Base-by-base conservation (phyloP, 2,797 vertebrate species). In the Characodon lateralis region DNA sequence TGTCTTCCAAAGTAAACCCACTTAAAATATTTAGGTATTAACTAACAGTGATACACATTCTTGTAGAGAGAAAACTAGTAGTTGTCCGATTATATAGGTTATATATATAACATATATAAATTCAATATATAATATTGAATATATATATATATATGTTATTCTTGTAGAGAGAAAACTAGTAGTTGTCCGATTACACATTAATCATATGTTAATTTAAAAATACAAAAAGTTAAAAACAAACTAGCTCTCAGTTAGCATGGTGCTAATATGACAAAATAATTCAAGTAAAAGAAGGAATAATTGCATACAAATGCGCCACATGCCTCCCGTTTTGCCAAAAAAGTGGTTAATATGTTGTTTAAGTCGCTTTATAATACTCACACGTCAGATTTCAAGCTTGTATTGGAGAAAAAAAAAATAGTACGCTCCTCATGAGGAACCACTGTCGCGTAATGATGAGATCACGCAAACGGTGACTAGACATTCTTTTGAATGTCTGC, bases 381-480 rank as follows among this genome's bases (percentile, higher is more conserved):
- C 88, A 26, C 28, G 65, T 8, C 55, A 50, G 68, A 81, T 50
- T 28, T 39, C 0, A 39, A 39, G 18, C 31, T 1, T 46, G 68
- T 48, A 6, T 31, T 41, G 24, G 3, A 72, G 35, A 28, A 28
- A 28, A 35, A 51, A 22, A 13, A 71, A 77, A 6, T 2, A 39
- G 0, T 1, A 16, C 8, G 0, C 5, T 13, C 9, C 13, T 73
- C n/a, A 41, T n/a, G 70, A 28, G 3, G 8, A 35, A 5, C 2
- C 22, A 8, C 6, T 43, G 93, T 80, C 91, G 87, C 91, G 24
- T 18, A 13, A 26, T 75, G 71, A 89, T 91, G 84, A 87, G 0
- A 88, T 84, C 81, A 82, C 8, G 5, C 6, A 5, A 2, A 24
- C 10, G 10, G 35, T 10, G 18, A 12, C 63, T 1, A 24, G 16